Percentiles rank a stretch among this genome's conserved stretches.
These are phyloP conservation scores for Ceratosolen solmsi DNA, from an alignment of 1,140 invertebrate species.

Conservation along the genomic window DNA sequence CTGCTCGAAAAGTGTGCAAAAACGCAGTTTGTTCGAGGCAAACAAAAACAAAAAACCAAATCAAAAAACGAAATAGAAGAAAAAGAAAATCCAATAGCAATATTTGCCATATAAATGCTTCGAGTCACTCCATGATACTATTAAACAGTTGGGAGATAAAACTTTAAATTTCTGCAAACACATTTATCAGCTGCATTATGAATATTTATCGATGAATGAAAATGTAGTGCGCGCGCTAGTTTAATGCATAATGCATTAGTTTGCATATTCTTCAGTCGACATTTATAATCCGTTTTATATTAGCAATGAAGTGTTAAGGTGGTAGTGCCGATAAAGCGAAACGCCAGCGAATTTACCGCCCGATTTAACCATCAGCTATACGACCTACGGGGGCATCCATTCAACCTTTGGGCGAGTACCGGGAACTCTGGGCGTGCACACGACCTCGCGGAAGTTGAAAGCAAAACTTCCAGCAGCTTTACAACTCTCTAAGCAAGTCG, in stretches of 20 bases:
- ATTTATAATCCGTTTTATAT: slow-evolving; percentile 31
- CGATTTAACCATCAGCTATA: slow-evolving; percentile 63
- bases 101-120: too few species aligned
- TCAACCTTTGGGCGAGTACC: slow-evolving; percentile 12
- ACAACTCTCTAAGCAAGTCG: slow-evolving; percentile 17
- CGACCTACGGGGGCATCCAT: slow-evolving; percentile 59
- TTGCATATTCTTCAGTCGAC: neutral
- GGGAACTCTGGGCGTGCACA: neutral
- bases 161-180: neutral
- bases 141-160: too few species aligned
- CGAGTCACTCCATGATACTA: too few species aligned
- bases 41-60: too few species aligned
- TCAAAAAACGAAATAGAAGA: too few species aligned
- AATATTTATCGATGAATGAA: neutral
- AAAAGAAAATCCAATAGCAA: too few species aligned
- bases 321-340: slow-evolving; percentile 53
- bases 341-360: slow-evolving; percentile 65
- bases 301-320: slow-evolving; percentile 17
- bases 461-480: slow-evolving; percentile 28
- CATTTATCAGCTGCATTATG: neutral
- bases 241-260: slow-evolving; percentile 33
- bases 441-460: neutral
- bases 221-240: neutral
- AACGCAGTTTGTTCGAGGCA: too few species aligned
- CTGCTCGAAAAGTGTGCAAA: too few species aligned